These are phyloP conservation scores for Eueides isabella DNA, from an alignment of 1,140 invertebrate species.

Conservation along the genomic window DNA sequence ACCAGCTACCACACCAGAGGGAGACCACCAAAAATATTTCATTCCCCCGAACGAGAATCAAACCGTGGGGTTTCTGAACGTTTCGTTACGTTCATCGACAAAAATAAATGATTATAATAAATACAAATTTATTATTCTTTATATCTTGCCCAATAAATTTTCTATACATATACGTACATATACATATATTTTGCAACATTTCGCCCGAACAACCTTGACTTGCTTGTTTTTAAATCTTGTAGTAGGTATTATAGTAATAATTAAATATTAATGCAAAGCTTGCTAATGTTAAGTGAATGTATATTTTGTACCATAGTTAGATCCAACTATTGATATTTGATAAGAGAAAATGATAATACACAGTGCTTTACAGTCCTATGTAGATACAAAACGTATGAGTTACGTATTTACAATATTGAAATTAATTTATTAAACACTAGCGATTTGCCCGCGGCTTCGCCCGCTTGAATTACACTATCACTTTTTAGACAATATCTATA, in stretches of 20 bases:
- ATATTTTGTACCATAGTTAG: background rate
- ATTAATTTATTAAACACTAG: too few relatives aligned
- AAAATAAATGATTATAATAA: background rate
- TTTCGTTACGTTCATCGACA: too few relatives aligned
- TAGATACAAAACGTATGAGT: too few relatives aligned
- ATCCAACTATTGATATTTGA: background rate
- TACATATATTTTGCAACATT: constrained; percentile 21
- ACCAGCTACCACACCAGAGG: too few relatives aligned
- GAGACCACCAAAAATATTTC: too few relatives aligned
- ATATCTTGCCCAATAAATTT: background rate
- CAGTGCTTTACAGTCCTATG: too few relatives aligned
- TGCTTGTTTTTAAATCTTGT: constrained; percentile 4
- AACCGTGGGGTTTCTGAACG: too few relatives aligned
- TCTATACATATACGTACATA: background rate
- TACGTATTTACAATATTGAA: too few relatives aligned
- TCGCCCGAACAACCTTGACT: constrained; percentile 26
- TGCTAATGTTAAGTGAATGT: background rate
- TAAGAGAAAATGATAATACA: background rate
- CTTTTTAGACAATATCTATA: too few relatives aligned
- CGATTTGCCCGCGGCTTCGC: too few relatives aligned
- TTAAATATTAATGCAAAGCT: background rate
- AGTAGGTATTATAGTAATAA: background rate
- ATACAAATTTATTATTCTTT: background rate
- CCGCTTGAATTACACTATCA: too few relatives aligned
- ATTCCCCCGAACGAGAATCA: too few relatives aligned